phyloP scores from a whole-genome alignment of 2,113 vertebrate species.

The Lichenostomus cassidix region DNA sequence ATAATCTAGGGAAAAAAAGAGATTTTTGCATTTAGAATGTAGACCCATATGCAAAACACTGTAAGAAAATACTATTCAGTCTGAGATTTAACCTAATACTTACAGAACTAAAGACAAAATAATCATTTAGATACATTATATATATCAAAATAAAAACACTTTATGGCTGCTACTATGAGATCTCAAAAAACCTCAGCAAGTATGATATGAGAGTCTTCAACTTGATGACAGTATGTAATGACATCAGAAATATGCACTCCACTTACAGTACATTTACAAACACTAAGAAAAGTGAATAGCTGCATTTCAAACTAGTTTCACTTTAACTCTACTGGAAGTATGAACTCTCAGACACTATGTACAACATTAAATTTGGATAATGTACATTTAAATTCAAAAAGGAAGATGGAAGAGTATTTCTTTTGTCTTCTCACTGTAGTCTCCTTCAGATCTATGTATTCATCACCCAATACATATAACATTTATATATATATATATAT shows the following conservation, averaged over 20 bases:
- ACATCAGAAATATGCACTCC: background rate
- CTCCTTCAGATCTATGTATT: background rate
- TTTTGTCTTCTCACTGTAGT: background rate
- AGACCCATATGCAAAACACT: background rate
- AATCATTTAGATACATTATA: background rate
- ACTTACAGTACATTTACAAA: background rate
- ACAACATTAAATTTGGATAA: background rate
- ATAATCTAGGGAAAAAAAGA: background rate
- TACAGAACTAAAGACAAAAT: background rate
- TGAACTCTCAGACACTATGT: background rate
- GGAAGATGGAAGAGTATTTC: background rate
- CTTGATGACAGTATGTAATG: background rate
- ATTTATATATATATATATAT: background rate
- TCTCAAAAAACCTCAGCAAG: background rate
- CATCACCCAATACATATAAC: background rate
- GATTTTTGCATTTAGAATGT: background rate
- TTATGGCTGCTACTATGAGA: background rate
- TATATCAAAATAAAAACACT: background rate
- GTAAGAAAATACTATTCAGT: background rate
- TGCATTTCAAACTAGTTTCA: background rate
- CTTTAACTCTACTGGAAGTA: background rate
- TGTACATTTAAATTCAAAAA: background rate
- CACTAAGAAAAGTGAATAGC: background rate
- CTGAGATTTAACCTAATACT: background rate
- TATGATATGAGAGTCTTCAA: background rate